phyloP scores from a whole-genome alignment of 2,113 vertebrate species.

The Sander vitreus region DNA sequence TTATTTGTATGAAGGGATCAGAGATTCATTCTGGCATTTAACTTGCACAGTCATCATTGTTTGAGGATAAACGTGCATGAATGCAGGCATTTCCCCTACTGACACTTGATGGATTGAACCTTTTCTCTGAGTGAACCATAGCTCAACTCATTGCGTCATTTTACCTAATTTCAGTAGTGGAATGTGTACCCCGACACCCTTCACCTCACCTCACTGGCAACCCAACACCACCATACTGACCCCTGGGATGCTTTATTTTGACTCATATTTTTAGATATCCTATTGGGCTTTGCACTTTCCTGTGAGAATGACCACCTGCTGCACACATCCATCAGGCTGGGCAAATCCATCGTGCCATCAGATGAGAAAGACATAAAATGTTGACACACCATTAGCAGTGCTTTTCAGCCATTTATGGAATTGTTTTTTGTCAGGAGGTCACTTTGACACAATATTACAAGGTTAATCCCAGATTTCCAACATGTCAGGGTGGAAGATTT shows the following conservation, averaged over 20 bases:
- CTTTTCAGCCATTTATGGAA: conserved; percentile 5
- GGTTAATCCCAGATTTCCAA: conserved; percentile 25
- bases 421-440: conserved; percentile 24
- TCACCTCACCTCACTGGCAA: conserved; percentile 57
- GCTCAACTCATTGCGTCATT: conserved; percentile 39
- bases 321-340: conserved; percentile 26
- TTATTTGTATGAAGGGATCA: not conserved
- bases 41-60: not conserved
- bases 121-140: conserved; percentile 20
- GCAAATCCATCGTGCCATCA: not conserved
- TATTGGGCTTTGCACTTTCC: conserved; percentile 46
- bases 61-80: not conserved
- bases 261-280: conserved; percentile 72
- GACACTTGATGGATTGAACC: conserved; percentile 7
- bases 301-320: conserved; percentile 56
- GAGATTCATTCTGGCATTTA: not conserved
- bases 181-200: conserved; percentile 41
- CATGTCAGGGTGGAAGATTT: not conserved
- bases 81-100: not conserved
- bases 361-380: conserved; percentile 13
- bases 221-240: conserved; percentile 47
- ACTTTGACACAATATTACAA: conserved; percentile 8
- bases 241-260: conserved; percentile 56
- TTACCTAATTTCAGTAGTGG: conserved; percentile 34
- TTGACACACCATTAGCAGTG: conserved; percentile 18